Evolutionary conservation across 2,888 invertebrate genomes (phyloP), one percentile per base, ranked within the genome.

Genomic region (Euclidia mi): DNA sequence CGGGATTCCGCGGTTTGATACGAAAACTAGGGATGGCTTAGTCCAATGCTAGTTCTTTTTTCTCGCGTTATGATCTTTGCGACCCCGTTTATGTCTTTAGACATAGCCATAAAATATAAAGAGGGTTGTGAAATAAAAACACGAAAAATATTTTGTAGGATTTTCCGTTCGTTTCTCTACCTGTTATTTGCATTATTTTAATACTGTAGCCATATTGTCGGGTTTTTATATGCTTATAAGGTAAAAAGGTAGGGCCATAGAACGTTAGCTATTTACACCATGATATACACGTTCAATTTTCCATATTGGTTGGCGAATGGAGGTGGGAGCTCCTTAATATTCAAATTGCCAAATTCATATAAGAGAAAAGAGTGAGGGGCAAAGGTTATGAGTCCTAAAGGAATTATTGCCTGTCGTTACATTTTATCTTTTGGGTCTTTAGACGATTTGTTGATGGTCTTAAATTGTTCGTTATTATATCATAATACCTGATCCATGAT

Each of bases 201-300:
- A 71, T 65, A 50, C 47, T 18, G 29, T 40, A 64, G 50, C 56
- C 60, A 65, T 71, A 68, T 63, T 65, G 55, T 57, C 40, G 40
- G 47, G 53, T 34, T 61, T 71, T 64, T 72, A 57, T 71, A 66
- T 48, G 64, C 55, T 56, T 52, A 52, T 60, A 55, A 56, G 60
- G 63, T 60, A 66, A 71, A 67, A 71, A 63, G 61, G 62, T 68
- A 52, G 37, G 49, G 49, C 35, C 56, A 28, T 60, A 55, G 43
- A 72, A 51, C 29, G 44, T 40, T 56, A 42, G 46, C 62, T 61
- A 69, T 71, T 66, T 70, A 64, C 60, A 61, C 64, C 57, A 51
- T 69, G 60, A 72, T 57, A 69, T 69, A 71, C 72, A 57, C 51
- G 56, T 72, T 70, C 64, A 66, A 71, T 72, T 71, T 70, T 56